A percentile compares a stretch with the other conserved stretches of the same genome.
Evolutionary conservation across 2,888 invertebrate genomes (phyloP).

Genomic region (Carabus problematicus): DNA sequence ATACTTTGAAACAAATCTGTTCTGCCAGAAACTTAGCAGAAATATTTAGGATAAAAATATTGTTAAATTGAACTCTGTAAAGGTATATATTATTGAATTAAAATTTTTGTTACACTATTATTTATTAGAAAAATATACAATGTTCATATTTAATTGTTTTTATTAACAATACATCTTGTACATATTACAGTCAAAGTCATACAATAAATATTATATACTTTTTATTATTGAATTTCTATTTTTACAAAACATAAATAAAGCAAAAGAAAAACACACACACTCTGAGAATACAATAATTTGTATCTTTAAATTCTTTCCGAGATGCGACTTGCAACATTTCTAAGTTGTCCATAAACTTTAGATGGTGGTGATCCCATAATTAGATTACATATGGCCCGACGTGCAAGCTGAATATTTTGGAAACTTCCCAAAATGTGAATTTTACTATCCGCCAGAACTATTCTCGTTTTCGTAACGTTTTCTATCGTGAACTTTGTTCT

Average conservation of each 20-base stretch:
- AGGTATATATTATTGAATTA: conserved; percentile 5
- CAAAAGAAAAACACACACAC: neutral
- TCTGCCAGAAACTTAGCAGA: neutral
- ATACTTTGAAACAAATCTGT: conserved; percentile 4
- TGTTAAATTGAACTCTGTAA: neutral
- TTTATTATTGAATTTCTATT: conserved; percentile 12
- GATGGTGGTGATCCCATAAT: conserved; percentile 97
- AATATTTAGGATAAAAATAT: neutral
- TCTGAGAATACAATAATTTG: neutral
- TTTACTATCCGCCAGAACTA: conserved; percentile 95
- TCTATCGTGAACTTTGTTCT: conserved; percentile 98
- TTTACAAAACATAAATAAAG: conserved; percentile 35
- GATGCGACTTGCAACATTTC: conserved; percentile 83
- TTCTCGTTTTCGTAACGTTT: conserved; percentile 97
- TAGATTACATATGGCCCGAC: conserved; percentile 93
- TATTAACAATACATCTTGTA: too few relatives aligned
- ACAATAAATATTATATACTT: conserved; percentile 3
- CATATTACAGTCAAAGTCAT: conserved; percentile 2
- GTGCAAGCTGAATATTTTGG: conserved; percentile 94
- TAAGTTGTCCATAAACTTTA: conserved; percentile 95
- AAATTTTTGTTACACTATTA: conserved; percentile 10
- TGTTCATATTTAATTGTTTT: too few relatives aligned
- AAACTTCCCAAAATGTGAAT: conserved; percentile 97
- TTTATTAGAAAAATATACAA: neutral
- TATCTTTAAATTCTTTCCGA: conserved; percentile 78